Percentiles rank a stretch among this genome's conserved stretches.
phyloP scores from a whole-genome alignment of 2,113 vertebrate species.

The Phyllopteryx taeniolatus region DNA sequence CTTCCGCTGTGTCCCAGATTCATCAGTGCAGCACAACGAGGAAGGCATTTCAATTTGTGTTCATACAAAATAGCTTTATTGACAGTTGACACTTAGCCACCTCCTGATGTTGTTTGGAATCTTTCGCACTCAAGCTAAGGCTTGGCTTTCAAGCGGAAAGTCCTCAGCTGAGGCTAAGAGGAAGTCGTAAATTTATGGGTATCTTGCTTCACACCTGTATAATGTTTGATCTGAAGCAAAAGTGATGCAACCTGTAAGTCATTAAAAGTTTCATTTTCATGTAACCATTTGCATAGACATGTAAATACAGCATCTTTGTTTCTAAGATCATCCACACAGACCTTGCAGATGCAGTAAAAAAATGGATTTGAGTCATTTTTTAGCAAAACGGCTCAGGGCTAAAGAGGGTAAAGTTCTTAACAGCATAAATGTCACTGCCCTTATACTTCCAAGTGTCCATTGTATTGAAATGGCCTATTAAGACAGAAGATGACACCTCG shows the following conservation, averaged over 20 bases:
- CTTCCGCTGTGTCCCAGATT: slow-evolving; percentile 42
- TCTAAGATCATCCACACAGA: no score
- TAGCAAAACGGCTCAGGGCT: not conserved
- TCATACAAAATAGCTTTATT: slow-evolving; percentile 18
- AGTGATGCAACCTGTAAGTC: not conserved
- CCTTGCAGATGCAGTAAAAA: not conserved
- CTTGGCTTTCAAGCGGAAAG: not conserved
- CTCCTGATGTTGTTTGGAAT: not conserved
- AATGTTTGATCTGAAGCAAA: slow-evolving; percentile 19
- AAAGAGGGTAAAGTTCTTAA: not conserved
- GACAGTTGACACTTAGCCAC: not conserved
- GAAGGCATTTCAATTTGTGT: slow-evolving; percentile 35
- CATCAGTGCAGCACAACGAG: slow-evolving; percentile 34
- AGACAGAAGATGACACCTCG: not conserved
- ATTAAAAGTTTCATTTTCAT: not conserved
- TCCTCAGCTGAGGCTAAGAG: not conserved
- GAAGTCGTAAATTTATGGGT: not conserved
- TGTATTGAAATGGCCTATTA: not conserved
- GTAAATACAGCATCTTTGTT: no score
- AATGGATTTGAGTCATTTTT: not conserved
- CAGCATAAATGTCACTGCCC: not conserved
- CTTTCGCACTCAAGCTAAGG: not conserved
- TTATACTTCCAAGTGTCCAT: not conserved
- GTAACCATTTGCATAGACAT: no score
- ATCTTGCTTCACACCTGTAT: not conserved